Conservation (phyloP, 92 coral and sea anemone genomes). For the Chrysogorgia sp. region DNA sequence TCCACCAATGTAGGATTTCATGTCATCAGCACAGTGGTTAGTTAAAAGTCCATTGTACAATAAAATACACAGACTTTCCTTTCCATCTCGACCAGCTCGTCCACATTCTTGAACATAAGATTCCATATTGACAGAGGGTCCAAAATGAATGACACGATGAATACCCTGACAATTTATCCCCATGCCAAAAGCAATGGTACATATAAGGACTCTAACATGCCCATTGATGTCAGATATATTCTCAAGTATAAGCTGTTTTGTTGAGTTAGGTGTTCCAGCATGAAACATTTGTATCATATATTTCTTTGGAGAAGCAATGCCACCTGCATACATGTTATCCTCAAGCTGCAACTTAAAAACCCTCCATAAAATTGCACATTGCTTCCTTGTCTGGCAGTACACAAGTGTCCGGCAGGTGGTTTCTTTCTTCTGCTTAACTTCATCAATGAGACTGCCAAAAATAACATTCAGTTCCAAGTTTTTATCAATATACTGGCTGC, state of each 20-base stretch:
- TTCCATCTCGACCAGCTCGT: constrained; percentile 59
- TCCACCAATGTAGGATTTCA: constrained; percentile 25
- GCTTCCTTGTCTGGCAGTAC: constrained; percentile 57
- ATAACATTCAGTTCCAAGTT: constrained; percentile 36
- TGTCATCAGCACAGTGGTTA: constrained; percentile 58
- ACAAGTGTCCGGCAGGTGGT: constrained; percentile 50
- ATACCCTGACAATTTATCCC: constrained; percentile 58
- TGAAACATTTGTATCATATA: constrained; percentile 63
- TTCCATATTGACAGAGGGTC: constrained; percentile 62
- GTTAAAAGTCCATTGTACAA: constrained; percentile 63
- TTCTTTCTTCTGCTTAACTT: constrained; percentile 25
- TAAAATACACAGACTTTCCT: constrained; percentile 59
- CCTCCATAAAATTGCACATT: constrained; percentile 47
- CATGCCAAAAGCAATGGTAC: constrained; percentile 66
- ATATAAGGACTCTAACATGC: constrained; percentile 51
- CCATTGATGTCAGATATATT: constrained; percentile 46
- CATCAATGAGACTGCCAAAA: constrained; percentile 52
- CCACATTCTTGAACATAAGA: constrained; percentile 64
- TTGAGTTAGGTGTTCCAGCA: constrained; percentile 63
- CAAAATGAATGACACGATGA: constrained; percentile 57
- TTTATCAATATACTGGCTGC: constrained; percentile 59
- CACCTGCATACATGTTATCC: no score
- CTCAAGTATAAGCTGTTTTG: constrained; percentile 49
- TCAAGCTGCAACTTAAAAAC: constrained; percentile 9
- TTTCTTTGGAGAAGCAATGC: no score